A percentile compares a stretch with the other conserved stretches of the same genome.
Evolutionary conservation across 2,113 vertebrate genomes (phyloP).

Genomic region (Plecturocebus donacophilus): DNA sequence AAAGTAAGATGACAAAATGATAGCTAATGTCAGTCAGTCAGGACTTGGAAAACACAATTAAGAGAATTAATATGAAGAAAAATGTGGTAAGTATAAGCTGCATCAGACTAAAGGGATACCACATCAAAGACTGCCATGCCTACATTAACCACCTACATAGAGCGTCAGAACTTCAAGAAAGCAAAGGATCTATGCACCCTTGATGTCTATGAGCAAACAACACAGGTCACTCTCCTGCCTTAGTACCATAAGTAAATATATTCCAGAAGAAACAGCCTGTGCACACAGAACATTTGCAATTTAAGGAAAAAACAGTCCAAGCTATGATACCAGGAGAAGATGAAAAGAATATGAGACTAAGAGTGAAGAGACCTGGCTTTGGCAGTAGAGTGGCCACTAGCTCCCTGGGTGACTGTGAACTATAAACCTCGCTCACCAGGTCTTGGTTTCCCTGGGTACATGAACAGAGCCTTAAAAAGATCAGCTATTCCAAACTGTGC

Average conservation of each 20-base stretch:
- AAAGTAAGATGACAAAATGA: constrained; percentile 26
- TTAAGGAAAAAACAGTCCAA: background rate
- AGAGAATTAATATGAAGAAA: background rate
- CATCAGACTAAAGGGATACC: background rate
- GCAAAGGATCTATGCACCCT: background rate
- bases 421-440: background rate
- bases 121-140: background rate
- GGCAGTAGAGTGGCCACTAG: background rate
- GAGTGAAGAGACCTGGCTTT: background rate
- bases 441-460: background rate
- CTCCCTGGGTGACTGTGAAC: background rate
- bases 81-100: background rate
- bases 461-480: background rate
- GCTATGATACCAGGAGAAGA: background rate
- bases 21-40: background rate
- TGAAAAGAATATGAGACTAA: background rate
- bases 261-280: background rate
- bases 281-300: background rate
- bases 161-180: background rate
- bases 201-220: background rate
- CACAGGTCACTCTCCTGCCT: background rate
- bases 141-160: background rate
- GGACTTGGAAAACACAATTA: background rate
- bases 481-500: background rate
- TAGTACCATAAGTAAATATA: background rate